A percentile compares a stretch with the other conserved stretches of the same genome.
Conservation (phyloP, 2,113 vertebrate species). For the Vicugna pacos region DNA sequence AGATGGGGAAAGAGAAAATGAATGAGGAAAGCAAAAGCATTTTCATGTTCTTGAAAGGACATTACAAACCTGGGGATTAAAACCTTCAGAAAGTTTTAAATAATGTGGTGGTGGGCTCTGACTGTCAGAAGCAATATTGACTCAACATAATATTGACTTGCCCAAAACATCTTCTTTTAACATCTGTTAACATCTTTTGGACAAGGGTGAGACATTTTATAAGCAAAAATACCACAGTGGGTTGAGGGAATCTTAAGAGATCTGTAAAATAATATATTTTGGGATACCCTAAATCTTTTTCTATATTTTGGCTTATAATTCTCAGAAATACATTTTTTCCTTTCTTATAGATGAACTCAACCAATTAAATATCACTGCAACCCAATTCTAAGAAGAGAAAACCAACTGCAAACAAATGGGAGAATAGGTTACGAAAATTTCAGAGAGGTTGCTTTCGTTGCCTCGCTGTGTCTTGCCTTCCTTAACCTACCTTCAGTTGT, state of each 20-base stretch:
- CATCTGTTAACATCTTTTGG: constrained; percentile 29
- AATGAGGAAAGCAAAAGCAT: constrained; percentile 19
- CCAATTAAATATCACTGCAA: background rate
- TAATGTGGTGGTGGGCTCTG: background rate
- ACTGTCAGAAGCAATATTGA: background rate
- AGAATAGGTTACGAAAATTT: constrained; percentile 35
- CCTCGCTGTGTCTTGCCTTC: background rate
- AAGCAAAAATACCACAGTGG: background rate
- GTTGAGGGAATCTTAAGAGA: background rate
- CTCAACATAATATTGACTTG: background rate
- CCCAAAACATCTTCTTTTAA: background rate
- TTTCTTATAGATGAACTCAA: background rate
- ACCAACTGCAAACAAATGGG: background rate
- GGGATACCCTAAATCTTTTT: background rate
- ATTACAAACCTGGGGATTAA: background rate
- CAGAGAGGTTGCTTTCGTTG: background rate
- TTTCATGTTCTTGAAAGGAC: constrained; percentile 52
- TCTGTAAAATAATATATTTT: constrained; percentile 30
- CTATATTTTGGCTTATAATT: constrained; percentile 31
- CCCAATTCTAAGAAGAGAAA: background rate
- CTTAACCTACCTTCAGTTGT: background rate
- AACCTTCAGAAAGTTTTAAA: constrained; percentile 33
- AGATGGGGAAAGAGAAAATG: constrained; percentile 27
- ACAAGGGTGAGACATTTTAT: background rate
- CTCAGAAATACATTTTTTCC: constrained; percentile 5